Conservation (phyloP, 1,140 invertebrate genomes). For the Lasioglossum baleicum region DNA sequence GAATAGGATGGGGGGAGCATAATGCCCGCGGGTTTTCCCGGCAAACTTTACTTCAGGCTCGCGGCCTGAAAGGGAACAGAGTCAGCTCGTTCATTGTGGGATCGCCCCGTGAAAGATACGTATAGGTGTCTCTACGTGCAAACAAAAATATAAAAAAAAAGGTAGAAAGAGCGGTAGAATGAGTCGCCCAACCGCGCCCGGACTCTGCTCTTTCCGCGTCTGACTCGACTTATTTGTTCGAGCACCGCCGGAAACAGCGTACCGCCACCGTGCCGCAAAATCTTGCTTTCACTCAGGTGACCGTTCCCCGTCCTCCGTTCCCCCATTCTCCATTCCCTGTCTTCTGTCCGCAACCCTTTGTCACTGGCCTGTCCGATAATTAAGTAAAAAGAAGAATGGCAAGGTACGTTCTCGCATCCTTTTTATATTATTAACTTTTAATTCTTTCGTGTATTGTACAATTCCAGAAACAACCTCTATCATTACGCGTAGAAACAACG, state of each 20-base stretch:
- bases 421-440: neutral
- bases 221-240: constrained; percentile 9
- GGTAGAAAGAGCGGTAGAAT: neutral
- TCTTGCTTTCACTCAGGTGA: neutral
- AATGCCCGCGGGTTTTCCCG: constrained; percentile 6
- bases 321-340: too few relatives aligned
- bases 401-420: neutral
- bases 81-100: neutral
- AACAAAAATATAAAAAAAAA: constrained; percentile 4
- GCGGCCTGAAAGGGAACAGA: neutral
- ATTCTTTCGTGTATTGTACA: neutral
- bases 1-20: neutral
- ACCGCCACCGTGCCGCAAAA: too few relatives aligned
- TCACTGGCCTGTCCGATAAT: neutral
- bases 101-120: constrained; percentile 8
- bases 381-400: neutral
- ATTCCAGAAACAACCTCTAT: neutral
- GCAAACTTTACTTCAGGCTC: constrained; percentile 4
- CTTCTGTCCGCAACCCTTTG: neutral
- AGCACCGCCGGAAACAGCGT: neutral
- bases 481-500: neutral
- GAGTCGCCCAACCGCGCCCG: neutral
- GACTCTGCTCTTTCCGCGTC: neutral
- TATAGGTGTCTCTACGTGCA: constrained; percentile 11
- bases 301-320: neutral